phyloP scores from a whole-genome alignment of 2,797 vertebrate genomes.

The Aselliscus stoliczkanus region DNA sequence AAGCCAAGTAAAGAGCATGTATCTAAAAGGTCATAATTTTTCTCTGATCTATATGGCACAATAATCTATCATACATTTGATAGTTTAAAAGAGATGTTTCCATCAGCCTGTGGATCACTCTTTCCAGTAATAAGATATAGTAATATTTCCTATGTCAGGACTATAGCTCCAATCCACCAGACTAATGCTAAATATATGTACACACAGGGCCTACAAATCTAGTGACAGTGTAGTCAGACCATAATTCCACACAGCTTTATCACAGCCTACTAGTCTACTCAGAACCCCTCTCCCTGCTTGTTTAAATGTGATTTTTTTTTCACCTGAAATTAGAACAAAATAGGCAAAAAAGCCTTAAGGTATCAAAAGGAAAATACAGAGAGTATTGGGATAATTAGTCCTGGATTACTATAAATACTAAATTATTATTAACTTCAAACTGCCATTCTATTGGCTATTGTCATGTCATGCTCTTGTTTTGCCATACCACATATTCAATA shows the following conservation, averaged over 20 bases:
- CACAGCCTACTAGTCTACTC: not conserved
- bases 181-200: not conserved
- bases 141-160: not conserved
- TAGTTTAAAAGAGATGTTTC: not conserved
- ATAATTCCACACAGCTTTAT: not conserved
- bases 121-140: not conserved
- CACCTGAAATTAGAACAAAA: not conserved
- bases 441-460: not conserved
- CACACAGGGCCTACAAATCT: not conserved
- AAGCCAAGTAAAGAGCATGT: not conserved
- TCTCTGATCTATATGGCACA: not conserved
- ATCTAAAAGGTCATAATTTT: not conserved
- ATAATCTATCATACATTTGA: not conserved
- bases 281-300: not conserved
- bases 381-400: not conserved
- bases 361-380: not conserved
- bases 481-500: not conserved
- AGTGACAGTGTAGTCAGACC: not conserved
- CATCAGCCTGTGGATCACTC: not conserved
- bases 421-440: not conserved
- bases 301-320: not conserved
- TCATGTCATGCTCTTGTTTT: not conserved
- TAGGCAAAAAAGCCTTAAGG: not conserved
- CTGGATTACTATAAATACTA: not conserved
- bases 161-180: not conserved